Evolutionary conservation across 2,113 vertebrate species (phyloP).

Genomic region (Strix uralensis): DNA sequence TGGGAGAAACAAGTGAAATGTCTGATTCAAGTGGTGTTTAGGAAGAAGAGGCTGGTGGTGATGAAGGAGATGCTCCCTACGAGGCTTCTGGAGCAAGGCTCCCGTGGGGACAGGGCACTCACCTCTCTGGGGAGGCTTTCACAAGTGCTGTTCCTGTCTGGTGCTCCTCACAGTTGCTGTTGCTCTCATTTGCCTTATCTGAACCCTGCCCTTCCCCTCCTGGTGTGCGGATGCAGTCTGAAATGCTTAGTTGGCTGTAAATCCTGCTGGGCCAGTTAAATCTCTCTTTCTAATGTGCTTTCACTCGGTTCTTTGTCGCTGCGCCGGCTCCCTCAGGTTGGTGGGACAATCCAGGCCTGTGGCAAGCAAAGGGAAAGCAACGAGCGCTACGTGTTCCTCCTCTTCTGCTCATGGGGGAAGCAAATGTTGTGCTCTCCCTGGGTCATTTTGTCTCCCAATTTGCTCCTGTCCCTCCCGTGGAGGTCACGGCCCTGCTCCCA

Average conservation of each 20-base stretch:
- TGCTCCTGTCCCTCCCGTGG: fast-evolving
- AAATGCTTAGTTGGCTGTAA: constrained; percentile 33
- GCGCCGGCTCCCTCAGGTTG: background rate
- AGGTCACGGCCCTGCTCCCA: background rate
- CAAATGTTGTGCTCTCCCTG: background rate
- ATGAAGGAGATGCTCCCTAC: background rate
- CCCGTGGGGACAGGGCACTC: fast-evolving
- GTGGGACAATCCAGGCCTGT: background rate
- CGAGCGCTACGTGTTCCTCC: fast-evolving
- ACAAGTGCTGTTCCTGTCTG: background rate
- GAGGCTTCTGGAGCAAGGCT: background rate
- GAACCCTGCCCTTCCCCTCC: background rate
- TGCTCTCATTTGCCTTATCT: background rate
- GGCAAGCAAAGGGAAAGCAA: background rate
- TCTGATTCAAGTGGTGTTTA: background rate
- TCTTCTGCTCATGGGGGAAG: background rate
- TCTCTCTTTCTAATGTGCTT: background rate
- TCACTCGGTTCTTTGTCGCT: background rate
- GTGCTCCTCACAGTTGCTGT: background rate
- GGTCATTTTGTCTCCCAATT: background rate
- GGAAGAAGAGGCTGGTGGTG: background rate
- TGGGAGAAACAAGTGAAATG: background rate
- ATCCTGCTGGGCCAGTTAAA: constrained; percentile 15
- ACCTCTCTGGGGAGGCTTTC: background rate
- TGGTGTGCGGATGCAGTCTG: background rate